These are phyloP conservation scores for Tenebrosternarchus preto DNA, from an alignment of 2,113 vertebrate genomes.

Conservation along the genomic window DNA sequence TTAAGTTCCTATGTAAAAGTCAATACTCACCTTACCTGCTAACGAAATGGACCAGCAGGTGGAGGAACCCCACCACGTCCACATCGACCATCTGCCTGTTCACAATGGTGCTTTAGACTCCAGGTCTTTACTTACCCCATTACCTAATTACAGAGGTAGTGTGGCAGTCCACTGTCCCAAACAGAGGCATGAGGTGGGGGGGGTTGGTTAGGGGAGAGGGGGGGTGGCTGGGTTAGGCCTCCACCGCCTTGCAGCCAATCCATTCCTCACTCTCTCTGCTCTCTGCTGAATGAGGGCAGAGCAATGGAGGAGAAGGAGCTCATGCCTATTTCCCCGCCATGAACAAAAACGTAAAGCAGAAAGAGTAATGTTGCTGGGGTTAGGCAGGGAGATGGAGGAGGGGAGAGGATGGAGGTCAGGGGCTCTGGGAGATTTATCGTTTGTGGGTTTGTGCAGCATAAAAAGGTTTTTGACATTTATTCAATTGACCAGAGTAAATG, in stretches of 20 bases:
- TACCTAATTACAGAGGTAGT: conserved; percentile 53
- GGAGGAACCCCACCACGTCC: conserved; percentile 1
- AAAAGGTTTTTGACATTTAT: not conserved
- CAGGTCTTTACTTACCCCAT: conserved; percentile 57
- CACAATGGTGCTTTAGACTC: conserved; percentile 49
- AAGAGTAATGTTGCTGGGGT: conserved; percentile 3
- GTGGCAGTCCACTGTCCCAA: conserved; percentile 48
- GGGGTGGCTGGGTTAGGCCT: conserved; percentile 17
- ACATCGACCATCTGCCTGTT: conserved; percentile 46
- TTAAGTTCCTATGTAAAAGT: conserved; percentile 34
- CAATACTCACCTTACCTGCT: conserved; percentile 35
- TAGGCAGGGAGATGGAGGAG: not conserved
- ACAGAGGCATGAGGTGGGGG: not conserved
- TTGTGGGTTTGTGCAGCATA: not conserved
- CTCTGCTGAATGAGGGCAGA: conserved; percentile 3
- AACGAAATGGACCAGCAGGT: conserved; percentile 41
- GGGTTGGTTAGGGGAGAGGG: conserved; percentile 18
- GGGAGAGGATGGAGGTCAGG: not conserved
- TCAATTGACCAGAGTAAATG: not conserved
- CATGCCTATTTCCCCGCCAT: conserved; percentile 16
- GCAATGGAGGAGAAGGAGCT: conserved; percentile 23
- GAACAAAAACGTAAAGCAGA: conserved; percentile 26
- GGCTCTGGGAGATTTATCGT: not conserved
- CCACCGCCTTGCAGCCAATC: conserved; percentile 34
- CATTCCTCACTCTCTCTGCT: conserved; percentile 46